phyloP scores from a whole-genome alignment of 2,888 invertebrate species.

The Polymixis flavicincta region DNA sequence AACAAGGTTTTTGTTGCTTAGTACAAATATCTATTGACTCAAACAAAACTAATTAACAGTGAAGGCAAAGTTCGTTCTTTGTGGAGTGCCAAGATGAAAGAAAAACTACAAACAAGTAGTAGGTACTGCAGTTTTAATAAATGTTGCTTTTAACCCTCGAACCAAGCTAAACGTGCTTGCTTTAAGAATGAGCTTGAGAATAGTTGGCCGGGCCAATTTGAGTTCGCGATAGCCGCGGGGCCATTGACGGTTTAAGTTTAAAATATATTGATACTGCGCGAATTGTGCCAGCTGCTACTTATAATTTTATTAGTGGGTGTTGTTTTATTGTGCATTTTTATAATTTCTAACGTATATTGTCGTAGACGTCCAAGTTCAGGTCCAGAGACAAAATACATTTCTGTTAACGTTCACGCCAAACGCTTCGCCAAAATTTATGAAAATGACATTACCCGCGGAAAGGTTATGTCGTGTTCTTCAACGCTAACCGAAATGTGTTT shows the following conservation, averaged over 20 bases:
- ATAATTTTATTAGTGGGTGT: not conserved
- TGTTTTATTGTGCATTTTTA: not conserved
- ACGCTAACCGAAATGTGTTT: no score
- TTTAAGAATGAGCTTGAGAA: constrained; percentile 49
- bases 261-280: constrained; percentile 47
- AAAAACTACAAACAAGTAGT: constrained; percentile 49
- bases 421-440: no score
- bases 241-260: constrained; percentile 48
- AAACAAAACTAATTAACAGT: constrained; percentile 43
- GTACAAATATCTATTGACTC: not conserved
- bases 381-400: no score
- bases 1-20: no score
- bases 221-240: constrained; percentile 48
- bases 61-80: constrained; percentile 26
- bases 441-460: no score
- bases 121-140: constrained; percentile 51
- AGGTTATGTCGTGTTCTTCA: no score
- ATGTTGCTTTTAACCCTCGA: constrained; percentile 56
- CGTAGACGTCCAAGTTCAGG: no score
- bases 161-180: constrained; percentile 50
- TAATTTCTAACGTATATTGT: no score
- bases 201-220: constrained; percentile 46
- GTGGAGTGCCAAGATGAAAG: constrained; percentile 17
- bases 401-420: no score
- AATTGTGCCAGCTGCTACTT: constrained; percentile 31